Base-by-base conservation (phyloP, 2,888 invertebrate genomes). In the Euzophera pinguis region DNA sequence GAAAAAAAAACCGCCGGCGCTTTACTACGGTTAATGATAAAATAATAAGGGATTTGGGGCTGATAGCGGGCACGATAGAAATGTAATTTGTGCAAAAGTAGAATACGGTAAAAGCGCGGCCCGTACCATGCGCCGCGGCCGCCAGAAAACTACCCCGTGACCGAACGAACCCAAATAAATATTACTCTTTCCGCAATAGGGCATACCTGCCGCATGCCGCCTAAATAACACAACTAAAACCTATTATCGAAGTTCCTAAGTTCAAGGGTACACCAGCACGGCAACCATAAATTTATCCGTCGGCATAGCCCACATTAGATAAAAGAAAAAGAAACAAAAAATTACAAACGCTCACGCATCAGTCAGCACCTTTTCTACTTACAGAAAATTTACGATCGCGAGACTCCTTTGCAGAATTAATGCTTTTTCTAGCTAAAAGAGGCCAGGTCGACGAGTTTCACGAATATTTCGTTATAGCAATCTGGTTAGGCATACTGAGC, bases 61-160 rank as follows among this genome's bases (percentile, higher is more conserved):
- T 76, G 86, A 86, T 87, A 78, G 80, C 75, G 71, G 77, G 77
- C 86, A 88, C 86, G 89, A 88, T 87, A 88, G 88, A 75, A 88
- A 86, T 81, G 84, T 87, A 87, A 88, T 89, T 87, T 86, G 81
- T 85, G 71, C 84, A 81, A 86, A 88, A 83, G 80, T 84, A 82
- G 78, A 79, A 81, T 80, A 51, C 29, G 9, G 39, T 50, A 77
- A 69, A 61, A 70, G 79, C 62, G 77, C 74, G 63, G 60, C 62
- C 65, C 80, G 88, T 88, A 83, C 88, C 88, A 87, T 58, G 78
- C 87, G 74, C 84, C 80, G 22, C 22, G 68, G 69, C 72, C 62
- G 71, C 75, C 73, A 81, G 78, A 84, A 85, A 84, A 81, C 74
- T 78, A 79, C 84, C 81, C 79, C 72, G 73, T 79, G 80, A 81